Evolutionary conservation across 2,113 vertebrate species (phyloP).

Genomic region (Campylorhamphus procurvoides): DNA sequence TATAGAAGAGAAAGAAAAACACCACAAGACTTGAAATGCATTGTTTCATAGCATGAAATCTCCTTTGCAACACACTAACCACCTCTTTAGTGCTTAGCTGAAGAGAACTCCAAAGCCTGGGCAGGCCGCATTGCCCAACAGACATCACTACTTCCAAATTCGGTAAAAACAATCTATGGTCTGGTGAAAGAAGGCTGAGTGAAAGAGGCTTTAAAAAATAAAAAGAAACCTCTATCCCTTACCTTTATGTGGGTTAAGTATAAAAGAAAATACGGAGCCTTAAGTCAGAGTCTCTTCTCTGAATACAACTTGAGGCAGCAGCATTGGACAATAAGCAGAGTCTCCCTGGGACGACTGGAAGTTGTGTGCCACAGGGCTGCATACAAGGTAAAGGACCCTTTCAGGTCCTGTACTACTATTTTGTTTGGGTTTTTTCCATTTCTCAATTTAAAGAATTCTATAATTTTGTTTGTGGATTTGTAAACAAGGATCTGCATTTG

Average conservation of each 20-base stretch:
- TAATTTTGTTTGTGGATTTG: background rate
- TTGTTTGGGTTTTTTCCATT: fast-evolving
- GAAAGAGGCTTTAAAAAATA: background rate
- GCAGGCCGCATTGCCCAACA: background rate
- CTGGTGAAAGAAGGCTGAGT: background rate
- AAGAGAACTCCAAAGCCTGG: background rate
- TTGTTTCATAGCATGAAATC: background rate
- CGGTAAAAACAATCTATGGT: background rate
- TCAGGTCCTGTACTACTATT: background rate
- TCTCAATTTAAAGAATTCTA: background rate
- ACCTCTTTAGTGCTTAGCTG: background rate
- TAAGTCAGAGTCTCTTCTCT: background rate
- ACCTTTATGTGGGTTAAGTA: background rate
- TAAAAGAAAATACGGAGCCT: background rate
- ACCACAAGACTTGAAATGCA: background rate
- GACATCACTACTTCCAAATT: background rate
- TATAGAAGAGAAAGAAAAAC: background rate
- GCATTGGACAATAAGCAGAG: background rate
- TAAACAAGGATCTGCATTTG: background rate
- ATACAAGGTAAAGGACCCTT: background rate
- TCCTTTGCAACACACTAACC: background rate
- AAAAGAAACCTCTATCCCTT: background rate
- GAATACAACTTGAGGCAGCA: background rate
- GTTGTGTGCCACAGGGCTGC: background rate
- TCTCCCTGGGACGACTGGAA: background rate